Evolutionary conservation across 2,113 vertebrate species (phyloP).

Genomic region (Tenrec ecaudatus): DNA sequence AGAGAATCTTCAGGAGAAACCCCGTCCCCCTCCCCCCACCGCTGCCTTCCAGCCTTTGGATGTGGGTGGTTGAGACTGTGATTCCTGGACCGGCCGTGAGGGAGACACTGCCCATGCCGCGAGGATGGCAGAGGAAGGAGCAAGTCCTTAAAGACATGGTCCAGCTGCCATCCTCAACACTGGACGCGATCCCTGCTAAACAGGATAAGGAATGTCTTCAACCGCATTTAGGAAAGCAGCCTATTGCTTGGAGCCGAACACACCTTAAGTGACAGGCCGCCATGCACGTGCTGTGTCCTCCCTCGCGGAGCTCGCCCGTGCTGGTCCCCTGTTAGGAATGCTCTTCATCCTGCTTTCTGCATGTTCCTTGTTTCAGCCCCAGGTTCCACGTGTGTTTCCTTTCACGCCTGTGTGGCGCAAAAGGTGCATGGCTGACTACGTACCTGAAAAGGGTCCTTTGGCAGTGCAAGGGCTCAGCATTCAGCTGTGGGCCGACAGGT

Average conservation of each 20-base stretch:
- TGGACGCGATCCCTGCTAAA: not conserved
- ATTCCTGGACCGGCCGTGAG: not conserved
- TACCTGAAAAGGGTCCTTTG: not conserved
- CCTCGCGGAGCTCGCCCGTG: no score
- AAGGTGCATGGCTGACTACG: not conserved
- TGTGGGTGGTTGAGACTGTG: not conserved
- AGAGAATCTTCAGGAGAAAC: not conserved
- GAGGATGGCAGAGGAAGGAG: not conserved
- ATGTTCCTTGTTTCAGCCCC: not conserved
- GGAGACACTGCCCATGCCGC: not conserved
- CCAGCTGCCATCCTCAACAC: not conserved
- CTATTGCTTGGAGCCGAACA: not conserved
- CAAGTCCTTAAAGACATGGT: not conserved
- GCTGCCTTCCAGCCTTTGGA: no score
- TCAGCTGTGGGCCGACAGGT: not conserved
- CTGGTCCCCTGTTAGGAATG: not conserved
- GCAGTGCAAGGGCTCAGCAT: not conserved
- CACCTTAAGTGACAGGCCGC: rapidly evolving
- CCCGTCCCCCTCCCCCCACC: rapidly evolving
- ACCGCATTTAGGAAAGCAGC: not conserved
- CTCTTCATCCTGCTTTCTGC: not conserved
- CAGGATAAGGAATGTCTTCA: not conserved
- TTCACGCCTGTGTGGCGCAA: not conserved
- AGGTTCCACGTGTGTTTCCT: not conserved
- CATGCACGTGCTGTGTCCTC: not conserved